A percentile compares a stretch with the other conserved stretches of the same genome.
These are phyloP conservation scores for Tinea semifulvella DNA, from an alignment of 2,888 invertebrate species.

Conservation along the genomic window DNA sequence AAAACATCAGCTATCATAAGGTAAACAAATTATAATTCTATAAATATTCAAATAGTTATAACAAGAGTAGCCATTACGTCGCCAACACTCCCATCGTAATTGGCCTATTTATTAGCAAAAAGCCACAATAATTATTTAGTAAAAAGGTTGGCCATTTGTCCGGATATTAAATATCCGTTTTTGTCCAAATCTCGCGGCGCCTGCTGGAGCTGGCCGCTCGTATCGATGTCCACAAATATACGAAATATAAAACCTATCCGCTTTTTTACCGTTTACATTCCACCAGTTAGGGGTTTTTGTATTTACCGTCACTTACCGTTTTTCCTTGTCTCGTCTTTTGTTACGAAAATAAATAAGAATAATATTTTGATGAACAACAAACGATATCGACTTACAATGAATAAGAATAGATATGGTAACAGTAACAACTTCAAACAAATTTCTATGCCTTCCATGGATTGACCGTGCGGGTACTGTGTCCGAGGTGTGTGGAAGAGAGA, in stretches of 20 bases:
- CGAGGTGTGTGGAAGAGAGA: no score
- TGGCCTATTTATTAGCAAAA: not conserved
- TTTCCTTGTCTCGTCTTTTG: not conserved
- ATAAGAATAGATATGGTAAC: no score
- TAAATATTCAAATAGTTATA: not conserved
- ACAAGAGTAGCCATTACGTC: not conserved
- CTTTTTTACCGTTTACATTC: constrained; percentile 2
- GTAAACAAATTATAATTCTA: not conserved
- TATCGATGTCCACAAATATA: not conserved
- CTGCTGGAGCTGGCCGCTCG: not conserved
- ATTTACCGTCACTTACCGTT: constrained; percentile 45
- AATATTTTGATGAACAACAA: no score
- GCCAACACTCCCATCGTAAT: no score
- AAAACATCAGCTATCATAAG: no score
- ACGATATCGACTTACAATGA: no score
- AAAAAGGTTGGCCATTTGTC: no score
- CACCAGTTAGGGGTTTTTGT: constrained; percentile 32
- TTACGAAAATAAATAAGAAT: not conserved
- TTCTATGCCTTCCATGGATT: no score
- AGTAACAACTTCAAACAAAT: no score
- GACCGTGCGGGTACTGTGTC: no score
- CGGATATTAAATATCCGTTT: constrained; percentile 7
- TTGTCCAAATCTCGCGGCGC: not conserved
- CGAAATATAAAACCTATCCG: constrained; percentile 1
- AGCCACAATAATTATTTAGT: not conserved